Percentiles rank a stretch among this genome's conserved stretches.
Evolutionary conservation across 1,140 invertebrate genomes (phyloP).

Genomic region (Spodoptera frugiperda): DNA sequence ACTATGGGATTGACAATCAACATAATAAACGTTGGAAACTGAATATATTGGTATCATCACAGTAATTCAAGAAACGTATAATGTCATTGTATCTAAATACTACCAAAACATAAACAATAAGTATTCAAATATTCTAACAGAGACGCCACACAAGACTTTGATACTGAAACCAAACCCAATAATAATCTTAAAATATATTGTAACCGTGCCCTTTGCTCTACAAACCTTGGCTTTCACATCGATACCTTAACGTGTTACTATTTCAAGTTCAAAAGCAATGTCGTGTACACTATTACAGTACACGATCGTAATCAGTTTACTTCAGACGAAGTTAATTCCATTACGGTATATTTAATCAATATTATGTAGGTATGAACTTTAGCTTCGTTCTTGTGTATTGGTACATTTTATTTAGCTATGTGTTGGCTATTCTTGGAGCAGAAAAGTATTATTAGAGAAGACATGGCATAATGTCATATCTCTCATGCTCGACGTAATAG

Average conservation of each 20-base stretch:
- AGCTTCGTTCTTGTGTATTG: constrained; percentile 19
- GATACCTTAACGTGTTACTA: constrained; percentile 10
- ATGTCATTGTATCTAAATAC: too few relatives aligned
- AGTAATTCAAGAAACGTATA: too few relatives aligned
- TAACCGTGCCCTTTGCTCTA: not conserved
- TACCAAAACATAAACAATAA: too few relatives aligned
- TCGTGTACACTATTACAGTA: constrained; percentile 8
- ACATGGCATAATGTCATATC: too few relatives aligned
- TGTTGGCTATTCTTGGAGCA: not conserved
- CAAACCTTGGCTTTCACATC: not conserved
- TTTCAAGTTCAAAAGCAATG: constrained; percentile 19
- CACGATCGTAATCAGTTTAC: constrained; percentile 16
- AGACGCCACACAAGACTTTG: too few relatives aligned
- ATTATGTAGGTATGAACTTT: constrained; percentile 32
- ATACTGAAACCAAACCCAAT: not conserved
- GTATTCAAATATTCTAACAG: too few relatives aligned
- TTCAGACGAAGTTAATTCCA: constrained; percentile 40
- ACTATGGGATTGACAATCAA: too few relatives aligned
- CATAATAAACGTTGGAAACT: too few relatives aligned
- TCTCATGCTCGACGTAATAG: too few relatives aligned
- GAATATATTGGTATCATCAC: too few relatives aligned
- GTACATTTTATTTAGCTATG: constrained; percentile 1
- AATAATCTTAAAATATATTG: not conserved
- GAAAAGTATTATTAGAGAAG: too few relatives aligned
- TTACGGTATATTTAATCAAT: constrained; percentile 50